Base-by-base conservation (phyloP, 2,797 vertebrate species). In the Petrocephalus sullivani region DNA sequence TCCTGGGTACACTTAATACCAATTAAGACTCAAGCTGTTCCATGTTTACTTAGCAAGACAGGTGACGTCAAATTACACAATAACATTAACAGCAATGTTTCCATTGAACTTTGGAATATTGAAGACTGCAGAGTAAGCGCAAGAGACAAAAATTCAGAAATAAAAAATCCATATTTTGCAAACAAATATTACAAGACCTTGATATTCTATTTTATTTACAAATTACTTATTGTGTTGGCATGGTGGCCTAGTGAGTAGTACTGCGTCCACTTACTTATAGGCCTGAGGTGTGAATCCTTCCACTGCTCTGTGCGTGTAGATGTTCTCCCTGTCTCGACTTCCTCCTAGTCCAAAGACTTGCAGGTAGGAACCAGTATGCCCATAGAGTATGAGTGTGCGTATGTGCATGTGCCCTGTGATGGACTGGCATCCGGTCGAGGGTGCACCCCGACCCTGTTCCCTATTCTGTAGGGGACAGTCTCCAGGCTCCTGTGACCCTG, bases 21-120 rank as follows among this genome's bases (percentile, higher is more conserved):
- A 81, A 23, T 46, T 51, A 51, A 83, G 78, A 84, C 49, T 54
- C 0, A n/a, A 51, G 81, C 49, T 84, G 46, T 21, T 23, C 7
- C 81, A 84, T 84, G 81, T 54, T 83, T 83, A 53, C 81, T 83
- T 54, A 51, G 46, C n/a, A 83, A 53, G 21, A 21, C 81, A 21
- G 81, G 51, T 54, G 51, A 37, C 54, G 57, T 71, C 64, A 71
- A 14, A 71, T 56, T 8, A 71, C 41, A n/a, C 41, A 81, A 9
- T n/a, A 81, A 81, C 75, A 81, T 10, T 81, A 14, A 49, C 37
- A 0, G 75, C 46, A 49, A 46, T 78, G 41, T 49, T 81, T 49
- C 75, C 41, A 81, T n/a, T 81, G 19, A 81, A 81, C 75, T 49
- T 8, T 49, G 67, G 67, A 46, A 78, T 78, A n/a, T 19, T 81